Base-by-base conservation (phyloP, 2,888 invertebrate species). In the Vandiemenella viatica region DNA sequence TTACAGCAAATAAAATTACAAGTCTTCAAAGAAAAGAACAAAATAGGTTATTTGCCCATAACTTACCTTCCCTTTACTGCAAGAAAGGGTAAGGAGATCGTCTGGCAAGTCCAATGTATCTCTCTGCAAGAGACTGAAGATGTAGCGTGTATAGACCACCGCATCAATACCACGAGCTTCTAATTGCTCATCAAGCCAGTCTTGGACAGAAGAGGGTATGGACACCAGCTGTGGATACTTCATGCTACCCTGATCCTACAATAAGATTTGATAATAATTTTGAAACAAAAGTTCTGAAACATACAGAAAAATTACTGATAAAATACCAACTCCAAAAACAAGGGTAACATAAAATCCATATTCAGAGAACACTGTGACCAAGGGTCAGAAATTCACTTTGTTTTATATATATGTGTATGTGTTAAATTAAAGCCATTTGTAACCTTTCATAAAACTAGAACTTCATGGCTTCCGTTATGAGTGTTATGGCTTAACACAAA, bases 141-240 rank as follows among this genome's bases (percentile, higher is more conserved):
- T 72, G 63, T 78, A 78, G 55, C 77, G 76, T 59, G 78, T 75
- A 67, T 80, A 79, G 57, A 74, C 73, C 54, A 75, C 71, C 56
- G 79, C 77, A 68, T 83, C 82, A 61, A 83, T 79, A 61, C 82
- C 82, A 65, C 80, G 74, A 62, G 77, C 76, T 70, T 83, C 81
- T 68, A 83, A 70, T 69, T 81, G 79, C 67, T 77, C 75, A 65
- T 80, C 79, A 62, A 83, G 74, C 83, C 83, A 83, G 70, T 76
- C 74, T 67, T 79, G 79, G 65, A 83, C 75, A 68, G 77, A 77
- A 67, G 73, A 71, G 63, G 75, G 74, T 68, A 74, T 72, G 61
- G 74, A 71, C 65, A 73, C 71, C 64, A 72, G 65, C 68, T 73
- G 74, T 61, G 73, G 73, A 69, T 74, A 74, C 73, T 74, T 75